These are phyloP conservation scores for Eurytoma californica DNA, from an alignment of 2,888 invertebrate genomes.

Conservation along the genomic window DNA sequence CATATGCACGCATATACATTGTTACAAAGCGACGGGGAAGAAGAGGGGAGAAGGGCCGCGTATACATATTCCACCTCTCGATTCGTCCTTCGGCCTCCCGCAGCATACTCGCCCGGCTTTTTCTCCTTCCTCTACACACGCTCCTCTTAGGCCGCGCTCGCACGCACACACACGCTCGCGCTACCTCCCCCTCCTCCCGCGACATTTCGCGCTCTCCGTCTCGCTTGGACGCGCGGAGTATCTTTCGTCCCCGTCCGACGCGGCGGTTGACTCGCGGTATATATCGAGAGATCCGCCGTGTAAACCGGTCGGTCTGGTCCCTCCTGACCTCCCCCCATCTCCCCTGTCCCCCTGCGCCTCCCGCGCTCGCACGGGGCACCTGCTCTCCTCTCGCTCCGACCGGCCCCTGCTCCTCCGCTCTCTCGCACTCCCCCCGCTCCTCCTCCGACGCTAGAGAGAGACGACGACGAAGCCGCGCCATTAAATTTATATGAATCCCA, in stretches of 20 bases:
- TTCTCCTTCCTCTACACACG: conserved; percentile 12
- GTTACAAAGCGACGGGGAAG: background rate
- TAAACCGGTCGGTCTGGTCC: conserved; percentile 74
- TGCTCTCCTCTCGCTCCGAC: conserved; percentile 62
- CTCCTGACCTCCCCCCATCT: conserved; percentile 59
- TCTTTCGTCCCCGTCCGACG: conserved; percentile 15
- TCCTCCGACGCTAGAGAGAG: conserved; percentile 54
- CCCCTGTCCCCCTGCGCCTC: conserved; percentile 61
- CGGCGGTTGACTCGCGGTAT: background rate
- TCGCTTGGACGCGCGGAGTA: conserved; percentile 49
- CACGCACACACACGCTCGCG: conserved; percentile 11
- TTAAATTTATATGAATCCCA: conserved; percentile 72
- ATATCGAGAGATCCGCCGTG: conserved; percentile 62
- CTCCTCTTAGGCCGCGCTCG: background rate
- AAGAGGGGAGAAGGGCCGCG: conserved; percentile 1
- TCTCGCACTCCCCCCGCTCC: conserved; percentile 2
- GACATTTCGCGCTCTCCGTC: background rate
- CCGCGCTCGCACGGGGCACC: conserved; percentile 66
- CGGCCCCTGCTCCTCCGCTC: conserved; percentile 39
- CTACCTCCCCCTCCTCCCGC: background rate
- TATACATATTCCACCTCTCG: conserved; percentile 27
- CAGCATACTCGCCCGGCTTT: conserved; percentile 48
- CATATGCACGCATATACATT: conserved; percentile 27
- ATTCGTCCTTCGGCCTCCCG: conserved; percentile 49
- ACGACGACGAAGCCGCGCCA: conserved; percentile 65